Conservation (phyloP, 2,888 invertebrate genomes). For the Amphimallon solstitiale region DNA sequence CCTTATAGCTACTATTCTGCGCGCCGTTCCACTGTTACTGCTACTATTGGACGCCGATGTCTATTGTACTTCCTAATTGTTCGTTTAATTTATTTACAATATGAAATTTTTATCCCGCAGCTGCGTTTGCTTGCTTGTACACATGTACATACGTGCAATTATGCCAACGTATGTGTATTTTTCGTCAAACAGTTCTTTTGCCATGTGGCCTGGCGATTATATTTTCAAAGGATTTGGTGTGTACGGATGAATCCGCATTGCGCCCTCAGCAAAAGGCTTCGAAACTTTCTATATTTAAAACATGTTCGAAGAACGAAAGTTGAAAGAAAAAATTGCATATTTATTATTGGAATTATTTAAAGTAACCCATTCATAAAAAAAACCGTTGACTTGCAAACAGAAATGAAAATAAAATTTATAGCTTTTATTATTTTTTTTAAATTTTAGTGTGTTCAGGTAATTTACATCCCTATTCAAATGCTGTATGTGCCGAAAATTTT, state of each 20-base stretch:
- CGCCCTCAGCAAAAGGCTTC: not conserved
- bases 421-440: too few relatives aligned
- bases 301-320: too few relatives aligned
- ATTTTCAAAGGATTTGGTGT: slow-evolving; percentile 4
- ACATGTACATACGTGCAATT: slow-evolving; percentile 22
- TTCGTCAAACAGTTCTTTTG: slow-evolving; percentile 11
- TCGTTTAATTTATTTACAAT: slow-evolving; percentile 63
- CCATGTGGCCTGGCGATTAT: slow-evolving; percentile 18
- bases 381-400: too few relatives aligned
- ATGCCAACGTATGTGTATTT: slow-evolving; percentile 4
- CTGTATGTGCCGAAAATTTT: too few relatives aligned
- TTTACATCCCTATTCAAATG: too few relatives aligned
- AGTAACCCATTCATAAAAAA: too few relatives aligned
- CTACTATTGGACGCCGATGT: slow-evolving; percentile 54
- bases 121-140: slow-evolving; percentile 43
- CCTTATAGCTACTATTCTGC: not conserved
- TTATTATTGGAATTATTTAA: too few relatives aligned
- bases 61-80: slow-evolving; percentile 62
- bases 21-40: slow-evolving; percentile 8
- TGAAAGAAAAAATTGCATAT: too few relatives aligned
- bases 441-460: too few relatives aligned
- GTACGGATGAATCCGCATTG: not conserved
- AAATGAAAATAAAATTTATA: too few relatives aligned
- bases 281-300: too few relatives aligned
- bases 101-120: slow-evolving; percentile 57